These are phyloP conservation scores for Microplitis mediator DNA, from an alignment of 1,140 invertebrate genomes.

Conservation along the genomic window DNA sequence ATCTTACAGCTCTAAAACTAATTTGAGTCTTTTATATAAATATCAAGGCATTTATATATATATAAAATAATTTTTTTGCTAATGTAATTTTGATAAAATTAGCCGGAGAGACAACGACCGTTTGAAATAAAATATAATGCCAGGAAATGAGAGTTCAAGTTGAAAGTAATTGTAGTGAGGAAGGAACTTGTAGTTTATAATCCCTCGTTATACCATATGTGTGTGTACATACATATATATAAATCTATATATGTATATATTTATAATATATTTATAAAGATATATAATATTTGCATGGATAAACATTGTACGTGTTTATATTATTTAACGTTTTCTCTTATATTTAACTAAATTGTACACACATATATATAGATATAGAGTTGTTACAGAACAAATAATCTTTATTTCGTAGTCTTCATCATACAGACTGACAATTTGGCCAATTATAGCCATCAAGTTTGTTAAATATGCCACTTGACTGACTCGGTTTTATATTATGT, in stretches of 20 bases:
- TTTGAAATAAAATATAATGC: slow-evolving; percentile 1
- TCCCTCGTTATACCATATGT: neutral
- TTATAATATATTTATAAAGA: no score
- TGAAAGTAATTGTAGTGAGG: slow-evolving; percentile 7
- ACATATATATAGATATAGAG: neutral
- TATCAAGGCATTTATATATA: no score
- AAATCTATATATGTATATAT: no score
- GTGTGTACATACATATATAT: neutral
- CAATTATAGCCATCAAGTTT: slow-evolving; percentile 9
- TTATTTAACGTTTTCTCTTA: neutral
- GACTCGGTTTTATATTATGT: neutral
- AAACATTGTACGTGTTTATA: neutral
- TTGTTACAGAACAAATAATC: slow-evolving; percentile 5
- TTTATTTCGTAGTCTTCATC: neutral
- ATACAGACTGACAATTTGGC: slow-evolving; percentile 8
- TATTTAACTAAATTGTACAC: neutral
- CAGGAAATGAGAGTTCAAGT: slow-evolving; percentile 7
- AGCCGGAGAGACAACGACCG: no score
- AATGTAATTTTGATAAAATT: no score
- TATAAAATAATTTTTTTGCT: no score
- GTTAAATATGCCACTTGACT: neutral
- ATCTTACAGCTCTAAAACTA: no score
- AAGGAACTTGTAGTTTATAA: slow-evolving; percentile 4
- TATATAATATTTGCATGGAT: neutral
- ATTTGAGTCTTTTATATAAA: no score